These are phyloP conservation scores for Tenualosa thibaudeaui DNA, from an alignment of 2,797 vertebrate species.

Conservation along the genomic window DNA sequence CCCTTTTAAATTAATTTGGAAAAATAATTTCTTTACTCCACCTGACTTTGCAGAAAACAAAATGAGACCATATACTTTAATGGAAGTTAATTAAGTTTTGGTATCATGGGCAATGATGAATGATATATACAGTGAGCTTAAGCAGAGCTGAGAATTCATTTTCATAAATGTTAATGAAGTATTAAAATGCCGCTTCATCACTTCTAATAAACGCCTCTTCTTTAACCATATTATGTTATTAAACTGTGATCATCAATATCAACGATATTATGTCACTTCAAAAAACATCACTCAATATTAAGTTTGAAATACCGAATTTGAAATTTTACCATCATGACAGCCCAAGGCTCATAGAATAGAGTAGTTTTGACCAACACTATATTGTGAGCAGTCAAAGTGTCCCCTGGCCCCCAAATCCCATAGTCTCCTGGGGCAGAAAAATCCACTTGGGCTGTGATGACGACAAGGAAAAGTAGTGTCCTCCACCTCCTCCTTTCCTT, in stretches of 20 bases:
- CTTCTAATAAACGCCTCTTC: slow-evolving; percentile 16
- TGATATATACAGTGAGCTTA: slow-evolving; percentile 45
- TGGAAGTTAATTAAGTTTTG: slow-evolving; percentile 45
- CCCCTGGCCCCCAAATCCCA: neutral
- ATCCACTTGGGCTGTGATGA: neutral
- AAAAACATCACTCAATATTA: neutral
- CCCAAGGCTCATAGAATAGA: neutral
- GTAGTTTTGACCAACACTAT: neutral
- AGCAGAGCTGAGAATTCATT: slow-evolving; percentile 43
- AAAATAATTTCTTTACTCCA: slow-evolving; percentile 45
- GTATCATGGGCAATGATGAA: slow-evolving; percentile 44
- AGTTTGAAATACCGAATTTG: neutral
- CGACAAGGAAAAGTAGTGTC: neutral
- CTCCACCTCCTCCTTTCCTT: neutral
- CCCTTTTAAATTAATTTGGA: slow-evolving; percentile 40
- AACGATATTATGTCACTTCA: neutral
- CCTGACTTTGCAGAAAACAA: slow-evolving; percentile 42
- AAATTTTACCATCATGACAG: neutral
- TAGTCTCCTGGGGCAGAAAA: neutral
- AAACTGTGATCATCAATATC: slow-evolving; percentile 31
- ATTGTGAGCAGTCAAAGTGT: neutral
- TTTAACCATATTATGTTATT: slow-evolving; percentile 10
- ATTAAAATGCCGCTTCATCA: slow-evolving; percentile 33
- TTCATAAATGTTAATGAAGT: slow-evolving; percentile 51
- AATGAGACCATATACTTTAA: slow-evolving; percentile 35